A percentile compares a stretch with the other conserved stretches of the same genome.
Conservation (phyloP, 2,888 invertebrate genomes). For the Morinoia aosen region DNA sequence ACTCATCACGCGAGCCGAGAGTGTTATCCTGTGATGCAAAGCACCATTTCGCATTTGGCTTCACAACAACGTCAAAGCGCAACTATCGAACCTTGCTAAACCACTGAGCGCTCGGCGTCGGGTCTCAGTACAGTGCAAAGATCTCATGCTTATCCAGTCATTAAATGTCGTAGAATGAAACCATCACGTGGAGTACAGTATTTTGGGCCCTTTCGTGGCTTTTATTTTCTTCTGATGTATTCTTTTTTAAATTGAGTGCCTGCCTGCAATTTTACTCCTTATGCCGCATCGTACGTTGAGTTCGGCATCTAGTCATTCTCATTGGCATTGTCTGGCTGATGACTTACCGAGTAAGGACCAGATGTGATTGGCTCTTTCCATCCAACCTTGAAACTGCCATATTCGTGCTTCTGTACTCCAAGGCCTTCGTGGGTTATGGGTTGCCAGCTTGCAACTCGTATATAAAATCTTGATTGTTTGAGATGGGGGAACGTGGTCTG, state of each 20-base stretch:
- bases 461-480: not conserved
- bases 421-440: not conserved
- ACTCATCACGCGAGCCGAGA: not conserved
- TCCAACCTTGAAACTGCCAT: not conserved
- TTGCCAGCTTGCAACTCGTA: not conserved
- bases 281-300: not conserved
- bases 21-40: not conserved
- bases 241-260: not conserved
- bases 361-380: not conserved
- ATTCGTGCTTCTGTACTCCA: not conserved
- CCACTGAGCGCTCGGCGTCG: not conserved
- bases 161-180: not conserved
- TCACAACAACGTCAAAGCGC: not conserved
- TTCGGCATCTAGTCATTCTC: slow-evolving; percentile 33
- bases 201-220: not conserved
- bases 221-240: not conserved
- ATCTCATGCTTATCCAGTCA: slow-evolving; percentile 35
- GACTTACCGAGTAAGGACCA: not conserved
- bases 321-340: slow-evolving; percentile 34
- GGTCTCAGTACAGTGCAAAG: not conserved
- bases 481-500: not conserved
- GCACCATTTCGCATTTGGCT: not conserved
- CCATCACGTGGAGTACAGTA: not conserved
- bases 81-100: not conserved
- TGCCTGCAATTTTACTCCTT: not conserved